Evolutionary conservation across 2,888 invertebrate genomes (phyloP), one percentile per base, ranked within the genome.

Genomic region (Xestia c-nigrum): DNA sequence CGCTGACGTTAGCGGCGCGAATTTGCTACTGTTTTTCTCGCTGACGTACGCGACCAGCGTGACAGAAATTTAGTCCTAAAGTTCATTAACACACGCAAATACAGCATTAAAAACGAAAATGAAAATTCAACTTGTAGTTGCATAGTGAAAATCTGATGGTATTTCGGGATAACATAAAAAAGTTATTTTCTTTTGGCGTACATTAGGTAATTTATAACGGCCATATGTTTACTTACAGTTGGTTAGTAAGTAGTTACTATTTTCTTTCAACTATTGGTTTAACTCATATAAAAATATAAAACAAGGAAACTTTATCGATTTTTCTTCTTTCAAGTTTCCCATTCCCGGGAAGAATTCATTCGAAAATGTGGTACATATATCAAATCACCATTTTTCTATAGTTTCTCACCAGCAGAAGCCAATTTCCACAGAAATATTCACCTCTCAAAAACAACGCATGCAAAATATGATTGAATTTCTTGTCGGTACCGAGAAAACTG

Each of bases 381-480:
- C 21, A 0, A 46, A 19, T 9, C 31, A 31, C 1, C 59, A 31
- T 59, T 43, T 64, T 43, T 43, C 14, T 43, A 43, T 67, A 0
- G 38, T 38, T 61, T 61, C 10, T 14, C 4, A 0, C 16, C 6
- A n/a, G 10, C 7, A 64, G 40, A 5, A 57, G 1, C 0, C 50
- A 57, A 55, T 47, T 70, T 38, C 6, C 21, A 0, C 12, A 55
- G 5, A 50, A 57, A 76, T 71, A 71, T 71, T 47, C 24, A 10
- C 12, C n/a, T 19, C 19, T 12, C 14, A 5, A 47, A 47, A 31
- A 47, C 46, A 31, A 43, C 47, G 7, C 40, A 64, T 64, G 24
- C 43, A 40, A 72, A 46, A 46, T 55, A 55, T 40, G 52, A 38
- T 31, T 63, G 12, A 12, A 50, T 68, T 76, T 46, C 19, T 57